Evolutionary conservation across 2,888 invertebrate genomes (phyloP).

Genomic region (Shargacucullia verbasci): DNA sequence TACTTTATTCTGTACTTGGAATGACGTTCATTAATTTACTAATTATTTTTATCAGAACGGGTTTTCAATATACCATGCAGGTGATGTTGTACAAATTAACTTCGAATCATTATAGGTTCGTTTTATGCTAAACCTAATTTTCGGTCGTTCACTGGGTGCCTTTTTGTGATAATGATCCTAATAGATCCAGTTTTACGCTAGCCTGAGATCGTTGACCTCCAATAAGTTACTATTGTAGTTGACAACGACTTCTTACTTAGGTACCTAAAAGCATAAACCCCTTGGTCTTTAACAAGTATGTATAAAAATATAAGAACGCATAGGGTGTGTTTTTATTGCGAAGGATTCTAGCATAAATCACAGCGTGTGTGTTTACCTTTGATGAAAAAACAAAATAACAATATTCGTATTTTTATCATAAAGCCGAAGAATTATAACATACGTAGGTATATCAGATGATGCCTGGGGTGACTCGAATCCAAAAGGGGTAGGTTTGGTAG

Average conservation of each 20-base stretch:
- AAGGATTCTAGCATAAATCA: too few species aligned
- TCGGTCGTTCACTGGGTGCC: constrained; percentile 30
- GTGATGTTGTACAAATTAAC: constrained; percentile 33
- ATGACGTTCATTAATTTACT: constrained; percentile 46
- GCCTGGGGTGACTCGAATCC: too few species aligned
- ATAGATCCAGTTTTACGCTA: constrained; percentile 15
- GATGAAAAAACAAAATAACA: too few species aligned
- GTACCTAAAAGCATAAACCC: neutral
- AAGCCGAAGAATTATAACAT: too few species aligned
- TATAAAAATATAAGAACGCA: too few species aligned
- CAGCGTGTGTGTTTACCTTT: too few species aligned
- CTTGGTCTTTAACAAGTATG: too few species aligned
- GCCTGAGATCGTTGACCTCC: constrained; percentile 2
- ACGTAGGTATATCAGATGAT: too few species aligned
- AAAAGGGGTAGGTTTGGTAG: too few species aligned
- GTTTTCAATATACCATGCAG: constrained; percentile 36
- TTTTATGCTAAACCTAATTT: constrained; percentile 33
- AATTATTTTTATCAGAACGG: constrained; percentile 54
- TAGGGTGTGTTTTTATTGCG: too few species aligned
- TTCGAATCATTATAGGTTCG: constrained; percentile 13
- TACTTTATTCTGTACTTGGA: constrained; percentile 5
- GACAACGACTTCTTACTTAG: neutral
- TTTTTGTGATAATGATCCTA: constrained; percentile 7
- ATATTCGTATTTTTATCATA: too few species aligned
- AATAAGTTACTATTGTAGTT: neutral